A percentile compares a stretch with the other conserved stretches of the same genome.
phyloP scores from a whole-genome alignment of 2,888 invertebrate genomes.

The Strigamia crassipes region DNA sequence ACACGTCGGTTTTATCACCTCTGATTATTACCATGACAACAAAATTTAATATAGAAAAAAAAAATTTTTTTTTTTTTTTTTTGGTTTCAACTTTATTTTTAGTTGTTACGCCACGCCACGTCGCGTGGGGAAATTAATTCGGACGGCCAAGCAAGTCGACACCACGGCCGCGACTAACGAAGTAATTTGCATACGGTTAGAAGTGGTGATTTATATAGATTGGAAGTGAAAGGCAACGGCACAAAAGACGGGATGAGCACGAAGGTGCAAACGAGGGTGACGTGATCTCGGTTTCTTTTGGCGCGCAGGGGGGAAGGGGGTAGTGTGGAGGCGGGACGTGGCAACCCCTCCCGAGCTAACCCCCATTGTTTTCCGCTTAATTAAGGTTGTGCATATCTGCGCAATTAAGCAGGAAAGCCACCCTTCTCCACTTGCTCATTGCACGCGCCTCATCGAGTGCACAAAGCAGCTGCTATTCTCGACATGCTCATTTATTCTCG shows the following conservation, averaged over 20 bases:
- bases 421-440: background rate
- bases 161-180: background rate
- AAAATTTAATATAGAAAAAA: background rate
- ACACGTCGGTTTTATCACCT: background rate
- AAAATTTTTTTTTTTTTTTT: background rate
- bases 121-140: background rate
- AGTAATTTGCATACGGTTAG: background rate
- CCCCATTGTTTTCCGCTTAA: conserved; percentile 10
- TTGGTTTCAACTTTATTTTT: no score
- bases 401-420: background rate
- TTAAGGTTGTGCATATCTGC: background rate
- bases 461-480: conserved; percentile 4
- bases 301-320: background rate
- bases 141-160: background rate
- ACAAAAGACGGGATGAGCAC: background rate
- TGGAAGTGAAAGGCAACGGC: background rate
- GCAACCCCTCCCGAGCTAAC: background rate
- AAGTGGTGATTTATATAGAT: background rate
- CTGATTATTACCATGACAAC: background rate
- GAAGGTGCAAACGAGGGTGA: conserved; percentile 2
- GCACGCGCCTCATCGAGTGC: conserved; percentile 10
- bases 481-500: background rate
- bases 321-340: background rate
- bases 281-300: background rate
- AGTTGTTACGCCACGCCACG: background rate